A percentile compares a stretch with the other conserved stretches of the same genome.
These are phyloP conservation scores for Sphyrna mokarran DNA, from an alignment of 2,113 vertebrate species.

Conservation along the genomic window DNA sequence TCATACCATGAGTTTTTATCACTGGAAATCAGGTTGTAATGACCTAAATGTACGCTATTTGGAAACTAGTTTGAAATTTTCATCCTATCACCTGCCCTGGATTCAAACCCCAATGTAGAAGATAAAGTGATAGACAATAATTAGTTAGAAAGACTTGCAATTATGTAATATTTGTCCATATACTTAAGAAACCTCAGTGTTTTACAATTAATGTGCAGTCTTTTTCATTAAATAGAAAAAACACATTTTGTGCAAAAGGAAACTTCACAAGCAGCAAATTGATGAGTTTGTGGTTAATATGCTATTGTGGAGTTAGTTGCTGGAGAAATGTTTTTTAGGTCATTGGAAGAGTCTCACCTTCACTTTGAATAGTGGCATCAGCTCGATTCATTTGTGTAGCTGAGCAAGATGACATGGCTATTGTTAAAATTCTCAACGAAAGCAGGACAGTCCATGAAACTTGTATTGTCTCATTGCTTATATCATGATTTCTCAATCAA, in stretches of 20 bases:
- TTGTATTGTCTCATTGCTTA: background rate
- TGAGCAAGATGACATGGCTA: background rate
- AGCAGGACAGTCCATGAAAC: background rate
- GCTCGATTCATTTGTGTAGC: no score
- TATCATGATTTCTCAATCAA: background rate
- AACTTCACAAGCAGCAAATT: background rate
- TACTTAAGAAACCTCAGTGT: background rate
- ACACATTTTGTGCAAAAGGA: background rate
- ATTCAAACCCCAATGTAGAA: background rate
- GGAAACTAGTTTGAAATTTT: background rate
- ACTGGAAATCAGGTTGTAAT: background rate
- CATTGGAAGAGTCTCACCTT: background rate
- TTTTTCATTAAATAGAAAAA: background rate
- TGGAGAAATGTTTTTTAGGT: background rate
- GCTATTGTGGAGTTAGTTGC: background rate
- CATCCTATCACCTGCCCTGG: background rate
- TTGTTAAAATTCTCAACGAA: constrained; percentile 19
- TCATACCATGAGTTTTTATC: background rate
- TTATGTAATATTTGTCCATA: background rate
- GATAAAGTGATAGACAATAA: background rate
- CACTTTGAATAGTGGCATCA: background rate
- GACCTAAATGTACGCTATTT: background rate
- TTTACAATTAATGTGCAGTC: background rate
- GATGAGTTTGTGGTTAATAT: background rate
- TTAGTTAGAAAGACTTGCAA: background rate